phyloP scores from a whole-genome alignment of 2,113 vertebrate species.

The Poecilia latipinna region DNA sequence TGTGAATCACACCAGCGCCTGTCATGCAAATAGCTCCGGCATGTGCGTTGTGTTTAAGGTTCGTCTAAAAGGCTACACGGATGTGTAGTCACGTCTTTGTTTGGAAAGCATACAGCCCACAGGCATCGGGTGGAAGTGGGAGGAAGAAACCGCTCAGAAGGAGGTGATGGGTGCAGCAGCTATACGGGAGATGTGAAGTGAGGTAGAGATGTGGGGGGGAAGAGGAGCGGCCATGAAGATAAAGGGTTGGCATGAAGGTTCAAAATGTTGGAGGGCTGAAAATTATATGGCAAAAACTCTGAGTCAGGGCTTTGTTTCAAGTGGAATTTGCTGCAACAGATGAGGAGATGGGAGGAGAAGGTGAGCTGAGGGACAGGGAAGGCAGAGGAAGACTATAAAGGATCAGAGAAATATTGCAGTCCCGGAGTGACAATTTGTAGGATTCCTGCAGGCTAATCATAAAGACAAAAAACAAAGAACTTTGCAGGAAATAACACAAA shows the following conservation, averaged over 20 bases:
- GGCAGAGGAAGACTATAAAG: constrained; percentile 11
- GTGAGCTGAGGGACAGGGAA: constrained; percentile 4
- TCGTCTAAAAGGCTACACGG: constrained; percentile 62
- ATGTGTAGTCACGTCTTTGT: constrained; percentile 73
- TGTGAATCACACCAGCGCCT: constrained; percentile 52
- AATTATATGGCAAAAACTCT: constrained; percentile 47
- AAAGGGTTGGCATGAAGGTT: constrained; percentile 37
- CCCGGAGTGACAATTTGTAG: constrained; percentile 23
- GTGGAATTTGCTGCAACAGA: constrained; percentile 20
- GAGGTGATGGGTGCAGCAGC: constrained; percentile 26
- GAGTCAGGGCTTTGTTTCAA: constrained; percentile 54
- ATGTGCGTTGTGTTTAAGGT: constrained; percentile 47
- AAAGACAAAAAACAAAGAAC: constrained; percentile 17
- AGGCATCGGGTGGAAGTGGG: background rate
- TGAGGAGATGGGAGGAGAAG: constrained; percentile 29
- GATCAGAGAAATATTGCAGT: constrained; percentile 13
- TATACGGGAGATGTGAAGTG: constrained; percentile 30
- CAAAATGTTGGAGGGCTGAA: constrained; percentile 43
- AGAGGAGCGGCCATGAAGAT: constrained; percentile 40
- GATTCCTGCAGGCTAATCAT: constrained; percentile 30
- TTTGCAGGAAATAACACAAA: constrained; percentile 33
- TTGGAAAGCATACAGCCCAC: constrained; percentile 26
- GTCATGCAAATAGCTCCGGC: constrained; percentile 71
- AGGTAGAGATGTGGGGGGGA: constrained; percentile 19
- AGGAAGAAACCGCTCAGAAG: constrained; percentile 11